Percentiles rank a stretch among this genome's conserved stretches.
These are phyloP conservation scores for Sebastes hopkinsi DNA, from an alignment of 2,797 vertebrate genomes.

Conservation along the genomic window DNA sequence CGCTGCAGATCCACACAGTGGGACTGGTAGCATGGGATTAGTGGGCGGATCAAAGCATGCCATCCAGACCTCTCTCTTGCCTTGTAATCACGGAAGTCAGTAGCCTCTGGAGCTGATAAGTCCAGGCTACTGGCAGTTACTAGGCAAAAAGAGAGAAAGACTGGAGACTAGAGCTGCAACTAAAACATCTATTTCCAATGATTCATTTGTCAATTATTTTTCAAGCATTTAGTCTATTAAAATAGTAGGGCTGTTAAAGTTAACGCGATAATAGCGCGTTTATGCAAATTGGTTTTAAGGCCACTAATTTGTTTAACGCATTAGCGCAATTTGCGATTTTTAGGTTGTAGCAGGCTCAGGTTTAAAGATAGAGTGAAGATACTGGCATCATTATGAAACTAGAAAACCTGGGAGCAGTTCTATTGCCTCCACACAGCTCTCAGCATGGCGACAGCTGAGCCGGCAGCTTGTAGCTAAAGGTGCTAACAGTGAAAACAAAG, in stretches of 20 bases:
- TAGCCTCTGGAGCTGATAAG: conserved; percentile 57
- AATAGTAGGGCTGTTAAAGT: too few species aligned
- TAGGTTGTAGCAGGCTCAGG: too few species aligned
- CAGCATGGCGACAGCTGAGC: too few species aligned
- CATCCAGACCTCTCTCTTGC: conserved; percentile 53
- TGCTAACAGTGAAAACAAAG: too few species aligned
- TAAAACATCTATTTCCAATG: background rate
- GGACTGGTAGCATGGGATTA: conserved; percentile 63
- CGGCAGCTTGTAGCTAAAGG: accelerated
- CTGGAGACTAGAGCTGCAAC: background rate
- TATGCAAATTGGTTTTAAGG: too few species aligned
- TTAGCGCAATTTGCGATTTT: too few species aligned
- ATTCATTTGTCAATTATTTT: background rate
- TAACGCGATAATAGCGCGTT: too few species aligned
- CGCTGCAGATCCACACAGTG: conserved; percentile 37
- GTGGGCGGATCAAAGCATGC: conserved; percentile 78
- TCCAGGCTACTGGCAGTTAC: conserved; percentile 29
- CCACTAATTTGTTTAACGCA: too few species aligned
- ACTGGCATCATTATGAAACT: too few species aligned
- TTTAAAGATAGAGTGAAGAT: too few species aligned
- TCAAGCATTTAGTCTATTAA: background rate
- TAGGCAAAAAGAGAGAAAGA: conserved; percentile 3
- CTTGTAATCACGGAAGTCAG: conserved; percentile 65
- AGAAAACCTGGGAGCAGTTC: too few species aligned
- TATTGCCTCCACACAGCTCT: too few species aligned